Percentiles rank a stretch among this genome's conserved stretches.
Conservation (phyloP, 1,140 invertebrate species). For the Linepithema humile region DNA sequence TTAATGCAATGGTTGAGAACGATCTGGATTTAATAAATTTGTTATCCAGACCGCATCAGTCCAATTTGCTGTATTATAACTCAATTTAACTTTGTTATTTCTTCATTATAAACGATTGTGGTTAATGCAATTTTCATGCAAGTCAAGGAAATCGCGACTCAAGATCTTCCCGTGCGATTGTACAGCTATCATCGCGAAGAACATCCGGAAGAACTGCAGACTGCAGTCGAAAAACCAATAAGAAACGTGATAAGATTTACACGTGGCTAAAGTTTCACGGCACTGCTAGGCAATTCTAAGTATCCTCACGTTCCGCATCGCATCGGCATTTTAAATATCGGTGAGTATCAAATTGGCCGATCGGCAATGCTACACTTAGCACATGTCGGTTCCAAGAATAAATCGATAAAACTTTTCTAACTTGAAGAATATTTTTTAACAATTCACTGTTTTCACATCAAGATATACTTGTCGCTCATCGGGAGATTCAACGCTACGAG, state of each 20-base stretch:
- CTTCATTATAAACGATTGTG: not conserved
- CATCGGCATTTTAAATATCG: not conserved
- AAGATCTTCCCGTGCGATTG: not conserved
- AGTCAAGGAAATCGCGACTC: not conserved
- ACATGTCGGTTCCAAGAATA: not conserved
- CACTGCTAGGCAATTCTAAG: not conserved
- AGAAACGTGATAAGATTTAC: conserved; percentile 31
- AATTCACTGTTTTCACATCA: not conserved
- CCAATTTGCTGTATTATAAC: not conserved
- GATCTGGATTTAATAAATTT: not conserved
- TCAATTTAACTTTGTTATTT: not conserved
- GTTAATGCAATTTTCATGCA: not conserved
- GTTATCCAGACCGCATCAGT: not conserved
- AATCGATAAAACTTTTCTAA: no score
- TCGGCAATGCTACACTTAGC: not conserved
- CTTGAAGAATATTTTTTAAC: not conserved
- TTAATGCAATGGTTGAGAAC: not conserved
- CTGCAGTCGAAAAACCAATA: conserved; percentile 12
- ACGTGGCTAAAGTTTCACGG: conserved; percentile 28
- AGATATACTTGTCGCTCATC: not conserved
- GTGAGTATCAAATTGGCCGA: not conserved
- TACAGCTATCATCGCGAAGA: conserved; percentile 9
- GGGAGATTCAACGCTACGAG: not conserved
- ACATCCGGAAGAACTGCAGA: not conserved
- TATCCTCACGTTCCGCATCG: not conserved